Evolutionary conservation across 2,797 vertebrate species (phyloP).

Genomic region (Lagocephalus sceleratus): DNA sequence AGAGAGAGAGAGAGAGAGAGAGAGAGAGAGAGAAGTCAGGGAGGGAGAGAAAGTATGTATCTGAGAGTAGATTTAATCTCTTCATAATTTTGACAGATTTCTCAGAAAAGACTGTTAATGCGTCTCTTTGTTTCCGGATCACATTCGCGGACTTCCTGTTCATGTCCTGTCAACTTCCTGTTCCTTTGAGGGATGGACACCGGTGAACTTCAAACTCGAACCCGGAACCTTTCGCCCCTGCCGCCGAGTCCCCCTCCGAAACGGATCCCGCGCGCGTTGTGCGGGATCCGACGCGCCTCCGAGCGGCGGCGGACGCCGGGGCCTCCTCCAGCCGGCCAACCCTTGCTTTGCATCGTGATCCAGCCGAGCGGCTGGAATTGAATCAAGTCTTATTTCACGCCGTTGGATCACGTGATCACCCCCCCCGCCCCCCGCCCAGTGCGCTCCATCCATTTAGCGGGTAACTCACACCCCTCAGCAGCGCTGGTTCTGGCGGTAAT

Average conservation of each 20-base stretch:
- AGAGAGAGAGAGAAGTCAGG: background rate
- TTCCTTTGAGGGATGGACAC: too few species aligned
- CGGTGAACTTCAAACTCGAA: too few species aligned
- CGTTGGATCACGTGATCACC: slow-evolving; percentile 28
- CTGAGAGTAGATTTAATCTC: background rate
- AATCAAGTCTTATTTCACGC: slow-evolving; percentile 58
- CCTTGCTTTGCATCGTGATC: slow-evolving; percentile 33
- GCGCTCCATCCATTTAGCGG: slow-evolving; percentile 48
- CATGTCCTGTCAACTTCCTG: too few species aligned
- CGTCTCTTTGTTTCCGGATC: background rate
- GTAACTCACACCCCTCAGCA: slow-evolving; percentile 53
- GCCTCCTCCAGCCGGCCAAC: background rate
- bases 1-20: slow-evolving; percentile 8
- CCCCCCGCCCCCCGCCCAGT: slow-evolving; percentile 6
- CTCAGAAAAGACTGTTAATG: too few species aligned
- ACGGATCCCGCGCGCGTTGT: too few species aligned
- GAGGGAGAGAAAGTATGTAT: slow-evolving; percentile 1
- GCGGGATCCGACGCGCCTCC: too few species aligned
- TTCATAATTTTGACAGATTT: background rate
- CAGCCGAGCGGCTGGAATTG: slow-evolving; percentile 33
- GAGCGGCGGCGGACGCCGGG: too few species aligned
- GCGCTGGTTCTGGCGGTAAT: slow-evolving; percentile 58
- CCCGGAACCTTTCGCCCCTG: too few species aligned
- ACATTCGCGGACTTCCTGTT: background rate
- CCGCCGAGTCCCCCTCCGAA: too few species aligned